A percentile compares a stretch with the other conserved stretches of the same genome.
Conservation (phyloP, 2,113 vertebrate genomes). For the Cephalophus harveyi region DNA sequence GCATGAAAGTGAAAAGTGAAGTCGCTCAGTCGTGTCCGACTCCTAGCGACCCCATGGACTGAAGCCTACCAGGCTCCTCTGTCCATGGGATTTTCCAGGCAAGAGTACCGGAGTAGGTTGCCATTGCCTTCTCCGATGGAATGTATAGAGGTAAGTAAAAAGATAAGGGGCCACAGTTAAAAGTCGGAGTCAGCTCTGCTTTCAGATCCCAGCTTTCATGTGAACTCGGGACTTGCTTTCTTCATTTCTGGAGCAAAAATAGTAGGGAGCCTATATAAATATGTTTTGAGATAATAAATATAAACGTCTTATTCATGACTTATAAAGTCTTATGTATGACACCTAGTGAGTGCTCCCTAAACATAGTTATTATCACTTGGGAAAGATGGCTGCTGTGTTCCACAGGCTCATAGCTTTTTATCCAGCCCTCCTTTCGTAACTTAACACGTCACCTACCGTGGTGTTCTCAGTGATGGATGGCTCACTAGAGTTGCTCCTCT, state of each 20-base stretch:
- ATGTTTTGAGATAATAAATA: not conserved
- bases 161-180: rapidly evolving
- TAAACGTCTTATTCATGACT: not conserved
- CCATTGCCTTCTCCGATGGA: too few relatives aligned
- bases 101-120: too few relatives aligned
- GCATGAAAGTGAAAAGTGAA: too few relatives aligned
- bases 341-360: not conserved
- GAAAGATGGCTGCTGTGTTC: not conserved
- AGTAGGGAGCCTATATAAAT: not conserved
- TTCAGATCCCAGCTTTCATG: not conserved
- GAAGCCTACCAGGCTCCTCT: too few relatives aligned
- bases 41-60: too few relatives aligned
- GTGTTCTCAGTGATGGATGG: rapidly evolving
- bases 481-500: not conserved
- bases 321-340: not conserved
- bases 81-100: too few relatives aligned
- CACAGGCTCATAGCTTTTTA: not conserved
- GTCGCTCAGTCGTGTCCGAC: too few relatives aligned
- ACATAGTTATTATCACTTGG: not conserved
- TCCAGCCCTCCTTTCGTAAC: not conserved
- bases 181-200: too few relatives aligned
- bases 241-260: not conserved
- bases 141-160: not conserved
- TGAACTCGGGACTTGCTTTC: not conserved
- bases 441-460: rapidly evolving